These are phyloP conservation scores for Amblyteles armatorius DNA, from an alignment of 2,888 invertebrate species.

Conservation along the genomic window DNA sequence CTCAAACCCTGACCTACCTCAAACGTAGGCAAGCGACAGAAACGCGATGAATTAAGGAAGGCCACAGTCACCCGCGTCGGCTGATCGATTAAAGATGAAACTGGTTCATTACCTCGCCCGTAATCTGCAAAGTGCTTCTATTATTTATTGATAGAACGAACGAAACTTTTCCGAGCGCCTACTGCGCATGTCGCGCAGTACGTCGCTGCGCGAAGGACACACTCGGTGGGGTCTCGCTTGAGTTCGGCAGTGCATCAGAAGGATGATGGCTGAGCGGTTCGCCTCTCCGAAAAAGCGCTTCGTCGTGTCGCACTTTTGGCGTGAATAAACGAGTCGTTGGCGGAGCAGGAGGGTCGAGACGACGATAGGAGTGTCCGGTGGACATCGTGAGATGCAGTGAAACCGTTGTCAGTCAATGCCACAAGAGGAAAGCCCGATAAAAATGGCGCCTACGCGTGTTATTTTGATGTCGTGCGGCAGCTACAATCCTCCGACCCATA, in stretches of 20 bases:
- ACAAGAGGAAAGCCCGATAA: slow-evolving; percentile 53
- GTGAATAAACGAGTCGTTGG: slow-evolving; percentile 24
- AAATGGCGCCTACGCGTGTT: slow-evolving; percentile 86
- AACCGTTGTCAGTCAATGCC: slow-evolving; percentile 73
- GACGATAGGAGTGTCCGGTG: slow-evolving; percentile 2
- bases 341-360: not conserved
- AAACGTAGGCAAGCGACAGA: too few relatives aligned
- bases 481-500: slow-evolving; percentile 98
- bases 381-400: slow-evolving; percentile 54
- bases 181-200: slow-evolving; percentile 42
- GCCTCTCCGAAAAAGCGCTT: slow-evolving; percentile 43
- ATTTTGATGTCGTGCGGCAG: slow-evolving; percentile 95
- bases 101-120: not conserved
- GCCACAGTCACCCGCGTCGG: too few relatives aligned
- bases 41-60: too few relatives aligned
- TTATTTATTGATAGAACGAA: slow-evolving; percentile 1
- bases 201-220: slow-evolving; percentile 7
- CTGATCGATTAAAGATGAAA: too few relatives aligned
- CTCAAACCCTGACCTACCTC: too few relatives aligned
- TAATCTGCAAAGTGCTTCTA: not conserved
- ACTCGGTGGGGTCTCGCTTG: slow-evolving; percentile 21
- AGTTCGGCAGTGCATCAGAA: slow-evolving; percentile 45
- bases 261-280: slow-evolving; percentile 53
- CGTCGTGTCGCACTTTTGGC: slow-evolving; percentile 38
- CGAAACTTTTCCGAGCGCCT: not conserved